Percentiles rank a stretch among this genome's conserved stretches.
Evolutionary conservation across 2,113 vertebrate species (phyloP).

Genomic region (Phainopepla nitens): DNA sequence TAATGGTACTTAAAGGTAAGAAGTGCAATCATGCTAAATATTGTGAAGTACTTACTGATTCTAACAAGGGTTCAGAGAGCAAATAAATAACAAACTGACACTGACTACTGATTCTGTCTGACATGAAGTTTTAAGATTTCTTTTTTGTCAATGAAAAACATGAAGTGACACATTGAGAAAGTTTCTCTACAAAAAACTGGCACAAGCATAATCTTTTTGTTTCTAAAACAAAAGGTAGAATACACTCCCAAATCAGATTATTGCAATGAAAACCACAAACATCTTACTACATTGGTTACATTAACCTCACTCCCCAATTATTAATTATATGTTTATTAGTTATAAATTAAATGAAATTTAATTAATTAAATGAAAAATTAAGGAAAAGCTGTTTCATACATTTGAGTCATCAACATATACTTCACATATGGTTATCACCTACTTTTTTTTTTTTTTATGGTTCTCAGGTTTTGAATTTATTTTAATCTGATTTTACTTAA

Average conservation of each 20-base stretch:
- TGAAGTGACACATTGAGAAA: background rate
- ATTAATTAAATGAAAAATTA: background rate
- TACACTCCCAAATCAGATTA: fast-evolving
- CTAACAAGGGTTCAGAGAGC: background rate
- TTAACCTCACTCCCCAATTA: background rate
- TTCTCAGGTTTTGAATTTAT: background rate
- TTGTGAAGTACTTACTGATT: background rate
- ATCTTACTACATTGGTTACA: background rate
- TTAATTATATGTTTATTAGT: too few relatives aligned
- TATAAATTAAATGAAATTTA: background rate
- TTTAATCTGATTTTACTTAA: background rate
- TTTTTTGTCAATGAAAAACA: background rate
- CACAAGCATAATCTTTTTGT: fast-evolving
- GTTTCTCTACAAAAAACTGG: background rate
- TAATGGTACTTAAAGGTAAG: background rate
- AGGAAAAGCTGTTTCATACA: background rate
- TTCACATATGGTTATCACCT: fast-evolving
- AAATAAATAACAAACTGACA: background rate
- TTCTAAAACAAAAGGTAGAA: background rate
- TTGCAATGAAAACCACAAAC: background rate
- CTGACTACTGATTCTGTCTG: background rate
- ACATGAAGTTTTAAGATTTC: background rate
- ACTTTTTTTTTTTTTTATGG: background rate
- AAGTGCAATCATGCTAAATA: background rate
- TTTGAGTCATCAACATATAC: background rate